Percentiles rank a stretch among this genome's conserved stretches.
Evolutionary conservation across 2,888 invertebrate genomes (phyloP).

Genomic region (Fragum whitleyi): DNA sequence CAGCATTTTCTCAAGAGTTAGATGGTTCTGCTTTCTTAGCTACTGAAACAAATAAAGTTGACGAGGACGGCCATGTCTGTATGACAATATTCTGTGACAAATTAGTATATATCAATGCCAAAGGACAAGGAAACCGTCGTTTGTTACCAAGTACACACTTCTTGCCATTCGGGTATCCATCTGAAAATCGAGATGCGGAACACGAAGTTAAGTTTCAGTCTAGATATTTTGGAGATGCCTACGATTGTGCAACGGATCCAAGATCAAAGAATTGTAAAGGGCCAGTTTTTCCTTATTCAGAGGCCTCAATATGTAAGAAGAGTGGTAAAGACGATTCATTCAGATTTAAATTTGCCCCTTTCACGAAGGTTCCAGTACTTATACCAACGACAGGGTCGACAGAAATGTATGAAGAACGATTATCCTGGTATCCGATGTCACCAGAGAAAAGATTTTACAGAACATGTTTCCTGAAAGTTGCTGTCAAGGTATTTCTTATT

Average conservation of each 20-base stretch:
- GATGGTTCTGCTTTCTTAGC: conserved; percentile 34
- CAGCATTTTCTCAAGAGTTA: conserved; percentile 28
- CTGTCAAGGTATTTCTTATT: conserved; percentile 45
- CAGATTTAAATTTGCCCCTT: conserved; percentile 45
- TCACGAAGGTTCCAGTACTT: conserved; percentile 27
- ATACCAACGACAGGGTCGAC: background rate
- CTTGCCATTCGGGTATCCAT: conserved; percentile 11
- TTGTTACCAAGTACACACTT: conserved; percentile 23
- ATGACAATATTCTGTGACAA: conserved; percentile 43
- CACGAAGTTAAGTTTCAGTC: conserved; percentile 31
- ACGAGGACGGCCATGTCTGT: conserved; percentile 43
- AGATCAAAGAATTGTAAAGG: conserved; percentile 24
- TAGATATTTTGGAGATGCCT: conserved; percentile 17
- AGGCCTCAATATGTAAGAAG: background rate
- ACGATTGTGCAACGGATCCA: conserved; percentile 5
- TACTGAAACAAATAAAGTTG: conserved; percentile 9
- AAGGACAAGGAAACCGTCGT: conserved; percentile 5
- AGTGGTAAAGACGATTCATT: conserved; percentile 12
- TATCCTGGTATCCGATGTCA: conserved; percentile 51
- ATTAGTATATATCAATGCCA: conserved; percentile 32
- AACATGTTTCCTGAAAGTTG: conserved; percentile 48
- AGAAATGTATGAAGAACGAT: conserved; percentile 26
- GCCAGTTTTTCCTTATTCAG: conserved; percentile 27
- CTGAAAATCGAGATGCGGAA: background rate
- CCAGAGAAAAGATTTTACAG: conserved; percentile 24